Conservation (phyloP, 1,140 invertebrate genomes). For the Drosophila asahinai region DNA sequence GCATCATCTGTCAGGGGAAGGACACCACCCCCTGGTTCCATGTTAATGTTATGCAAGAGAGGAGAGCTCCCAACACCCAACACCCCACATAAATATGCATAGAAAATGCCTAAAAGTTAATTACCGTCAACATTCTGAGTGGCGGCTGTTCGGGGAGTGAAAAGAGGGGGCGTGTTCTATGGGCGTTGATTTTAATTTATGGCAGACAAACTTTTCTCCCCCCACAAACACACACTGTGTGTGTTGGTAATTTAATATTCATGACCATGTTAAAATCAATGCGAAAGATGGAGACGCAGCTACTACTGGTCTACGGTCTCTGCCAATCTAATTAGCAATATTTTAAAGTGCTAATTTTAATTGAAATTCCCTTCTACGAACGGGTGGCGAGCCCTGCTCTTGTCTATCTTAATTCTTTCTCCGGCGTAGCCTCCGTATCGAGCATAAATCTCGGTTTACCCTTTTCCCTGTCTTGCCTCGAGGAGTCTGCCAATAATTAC, state of each 20-base stretch:
- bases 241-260: constrained; percentile 80
- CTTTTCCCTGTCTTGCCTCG: constrained; percentile 29
- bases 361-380: constrained; percentile 70
- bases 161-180: constrained; percentile 53
- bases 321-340: constrained; percentile 80
- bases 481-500: constrained; percentile 69
- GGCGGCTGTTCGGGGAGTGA: constrained; percentile 47
- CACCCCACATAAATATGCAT: constrained; percentile 76
- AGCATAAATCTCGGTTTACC: constrained; percentile 65
- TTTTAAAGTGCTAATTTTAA: constrained; percentile 81
- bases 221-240: constrained; percentile 25
- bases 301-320: constrained; percentile 18
- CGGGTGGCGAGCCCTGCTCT: not conserved
- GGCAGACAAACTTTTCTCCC: constrained; percentile 73
- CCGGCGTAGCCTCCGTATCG: not conserved
- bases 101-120: constrained; percentile 83
- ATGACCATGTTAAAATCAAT: constrained; percentile 82
- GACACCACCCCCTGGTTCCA: constrained; percentile 19
- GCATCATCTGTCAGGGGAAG: constrained; percentile 57
- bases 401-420: constrained; percentile 28
- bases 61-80: constrained; percentile 7
- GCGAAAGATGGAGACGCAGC: constrained; percentile 49
- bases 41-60: constrained; percentile 75
- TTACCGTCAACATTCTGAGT: constrained; percentile 82
- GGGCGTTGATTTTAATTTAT: constrained; percentile 82